Evolutionary conservation across 2,797 vertebrate species (phyloP).

Genomic region (Rhincodon typus): DNA sequence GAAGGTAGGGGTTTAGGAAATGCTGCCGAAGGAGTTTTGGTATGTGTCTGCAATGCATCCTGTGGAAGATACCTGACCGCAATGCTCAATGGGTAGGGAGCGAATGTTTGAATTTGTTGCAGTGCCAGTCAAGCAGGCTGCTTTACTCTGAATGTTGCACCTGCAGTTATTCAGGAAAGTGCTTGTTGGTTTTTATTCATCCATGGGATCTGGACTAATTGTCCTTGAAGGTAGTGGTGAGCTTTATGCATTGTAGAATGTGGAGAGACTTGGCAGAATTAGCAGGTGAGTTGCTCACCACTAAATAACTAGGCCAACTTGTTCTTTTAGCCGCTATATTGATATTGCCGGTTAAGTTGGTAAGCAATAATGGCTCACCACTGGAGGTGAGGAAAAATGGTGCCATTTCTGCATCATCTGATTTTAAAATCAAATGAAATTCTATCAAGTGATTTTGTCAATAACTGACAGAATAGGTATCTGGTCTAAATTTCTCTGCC

Average conservation of each 20-base stretch:
- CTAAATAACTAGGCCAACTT: neutral
- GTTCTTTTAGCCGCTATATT: neutral
- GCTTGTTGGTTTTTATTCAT: too few relatives aligned
- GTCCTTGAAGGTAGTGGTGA: too few relatives aligned
- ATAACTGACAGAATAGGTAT: neutral
- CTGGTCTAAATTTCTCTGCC: neutral
- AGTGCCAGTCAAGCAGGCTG: neutral
- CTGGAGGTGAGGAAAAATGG: neutral
- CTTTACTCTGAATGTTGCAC: neutral
- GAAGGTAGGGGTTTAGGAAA: neutral
- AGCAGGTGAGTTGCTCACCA: neutral
- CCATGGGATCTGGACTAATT: too few relatives aligned
- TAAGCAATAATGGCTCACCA: neutral
- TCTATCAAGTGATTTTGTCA: neutral
- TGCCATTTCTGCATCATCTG: neutral
- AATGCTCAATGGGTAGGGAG: too few relatives aligned
- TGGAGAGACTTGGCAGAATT: neutral
- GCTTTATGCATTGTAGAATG: neutral
- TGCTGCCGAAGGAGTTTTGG: neutral
- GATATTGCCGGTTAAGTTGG: neutral
- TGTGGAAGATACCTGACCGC: neutral
- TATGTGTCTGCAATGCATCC: neutral
- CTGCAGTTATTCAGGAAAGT: neutral
- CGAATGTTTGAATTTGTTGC: neutral
- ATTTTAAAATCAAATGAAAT: neutral